Conservation (phyloP, 2,888 invertebrate species). For the Microctonus hyperodae region DNA sequence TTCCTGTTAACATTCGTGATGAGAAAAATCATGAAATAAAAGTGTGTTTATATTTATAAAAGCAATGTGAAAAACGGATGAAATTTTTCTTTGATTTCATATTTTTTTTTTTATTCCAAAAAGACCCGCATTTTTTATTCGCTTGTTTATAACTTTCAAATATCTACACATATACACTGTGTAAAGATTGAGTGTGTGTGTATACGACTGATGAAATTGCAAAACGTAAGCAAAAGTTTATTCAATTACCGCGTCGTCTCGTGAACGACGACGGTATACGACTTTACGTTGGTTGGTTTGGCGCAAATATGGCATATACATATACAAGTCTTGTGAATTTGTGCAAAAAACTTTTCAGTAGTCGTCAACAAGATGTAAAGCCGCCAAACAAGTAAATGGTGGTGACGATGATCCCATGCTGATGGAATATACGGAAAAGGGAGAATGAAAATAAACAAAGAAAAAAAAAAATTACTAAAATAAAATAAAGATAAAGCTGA, state of each 20-base stretch:
- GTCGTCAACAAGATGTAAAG: slow-evolving; percentile 12
- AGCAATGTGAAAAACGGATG: background rate
- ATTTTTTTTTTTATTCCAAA: background rate
- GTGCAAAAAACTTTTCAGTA: background rate
- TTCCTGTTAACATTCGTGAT: background rate
- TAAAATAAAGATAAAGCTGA: slow-evolving; percentile 2
- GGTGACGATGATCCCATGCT: background rate
- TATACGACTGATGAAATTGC: slow-evolving; percentile 5
- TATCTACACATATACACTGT: background rate
- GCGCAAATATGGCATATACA: background rate
- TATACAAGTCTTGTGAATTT: background rate
- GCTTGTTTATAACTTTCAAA: slow-evolving; percentile 15
- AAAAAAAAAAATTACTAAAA: background rate
- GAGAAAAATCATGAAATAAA: background rate
- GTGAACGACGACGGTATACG: slow-evolving; percentile 1
- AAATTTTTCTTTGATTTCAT: background rate
- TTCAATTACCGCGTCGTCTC: slow-evolving; percentile 24
- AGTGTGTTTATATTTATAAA: background rate
- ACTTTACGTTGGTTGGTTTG: background rate
- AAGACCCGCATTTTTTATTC: background rate
- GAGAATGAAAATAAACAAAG: background rate
- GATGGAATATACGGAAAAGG: slow-evolving; percentile 1
- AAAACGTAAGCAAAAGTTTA: slow-evolving; percentile 26
- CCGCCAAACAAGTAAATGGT: background rate
- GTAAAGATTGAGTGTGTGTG: too few species aligned